Percentiles rank a stretch among this genome's conserved stretches.
Conservation (phyloP, 2,113 vertebrate species). For the Gavialis gangeticus region DNA sequence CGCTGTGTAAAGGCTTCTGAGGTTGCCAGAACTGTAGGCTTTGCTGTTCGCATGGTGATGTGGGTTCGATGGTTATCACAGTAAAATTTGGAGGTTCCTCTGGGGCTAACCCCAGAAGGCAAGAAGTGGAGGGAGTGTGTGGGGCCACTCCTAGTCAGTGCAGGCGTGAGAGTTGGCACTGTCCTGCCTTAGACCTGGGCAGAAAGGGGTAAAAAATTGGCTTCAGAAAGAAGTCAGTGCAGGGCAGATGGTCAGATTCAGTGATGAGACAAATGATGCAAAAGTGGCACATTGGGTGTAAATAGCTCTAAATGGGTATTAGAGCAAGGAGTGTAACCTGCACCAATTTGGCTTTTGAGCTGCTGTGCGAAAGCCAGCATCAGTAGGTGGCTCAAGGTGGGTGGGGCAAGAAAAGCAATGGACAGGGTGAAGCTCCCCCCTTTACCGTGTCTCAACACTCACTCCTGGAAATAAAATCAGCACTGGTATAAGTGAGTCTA, state of each 20-base stretch:
- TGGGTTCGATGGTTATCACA: background rate
- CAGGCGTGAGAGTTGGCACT: too few relatives aligned
- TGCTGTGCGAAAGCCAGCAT: background rate
- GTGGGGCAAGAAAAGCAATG: background rate
- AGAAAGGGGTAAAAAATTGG: too few relatives aligned
- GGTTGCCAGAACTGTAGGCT: background rate
- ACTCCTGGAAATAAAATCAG: background rate
- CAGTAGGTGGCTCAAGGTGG: background rate
- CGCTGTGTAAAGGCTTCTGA: background rate
- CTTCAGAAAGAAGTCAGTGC: too few relatives aligned
- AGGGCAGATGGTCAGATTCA: too few relatives aligned
- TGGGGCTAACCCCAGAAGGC: too few relatives aligned
- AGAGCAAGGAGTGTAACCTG: background rate
- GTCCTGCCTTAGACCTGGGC: too few relatives aligned
- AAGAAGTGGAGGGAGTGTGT: too few relatives aligned
- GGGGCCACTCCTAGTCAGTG: too few relatives aligned
- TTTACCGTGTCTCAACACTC: background rate
- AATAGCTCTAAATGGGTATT: background rate
- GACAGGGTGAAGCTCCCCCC: fast-evolving
- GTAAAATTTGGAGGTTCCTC: background rate
- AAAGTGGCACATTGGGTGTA: background rate
- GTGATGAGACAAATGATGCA: background rate
- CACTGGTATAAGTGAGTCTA: background rate
- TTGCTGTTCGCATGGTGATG: background rate
- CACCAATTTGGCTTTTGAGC: background rate